Evolutionary conservation across 35 echinoderm and acorn worm species (phyloP).

Genomic region (Ptychodera flava): DNA sequence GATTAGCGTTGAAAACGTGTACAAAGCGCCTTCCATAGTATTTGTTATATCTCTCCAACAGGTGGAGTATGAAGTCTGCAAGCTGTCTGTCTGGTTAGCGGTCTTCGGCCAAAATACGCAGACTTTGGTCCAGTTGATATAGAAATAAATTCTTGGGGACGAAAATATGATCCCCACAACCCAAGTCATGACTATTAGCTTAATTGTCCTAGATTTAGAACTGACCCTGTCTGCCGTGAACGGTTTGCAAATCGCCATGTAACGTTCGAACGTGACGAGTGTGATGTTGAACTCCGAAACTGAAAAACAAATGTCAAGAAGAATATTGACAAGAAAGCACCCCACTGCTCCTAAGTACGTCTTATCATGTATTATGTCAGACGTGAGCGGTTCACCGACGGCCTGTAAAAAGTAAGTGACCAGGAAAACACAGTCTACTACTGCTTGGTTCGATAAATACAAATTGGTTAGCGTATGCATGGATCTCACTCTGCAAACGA

Average conservation of each 20-base stretch:
- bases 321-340: not conserved
- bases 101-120: not conserved
- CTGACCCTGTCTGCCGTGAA: not conserved
- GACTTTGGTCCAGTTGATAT: not conserved
- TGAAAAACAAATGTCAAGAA: not conserved
- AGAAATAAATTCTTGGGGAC: not conserved
- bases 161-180: not conserved
- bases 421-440: not conserved
- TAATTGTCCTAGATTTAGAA: not conserved
- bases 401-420: not conserved
- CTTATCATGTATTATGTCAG: not conserved
- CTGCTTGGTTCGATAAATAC: not conserved
- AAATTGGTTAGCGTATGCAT: not conserved
- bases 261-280: not conserved
- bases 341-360: not conserved
- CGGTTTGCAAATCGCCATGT: not conserved
- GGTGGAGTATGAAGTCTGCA: not conserved
- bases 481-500: not conserved
- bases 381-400: not conserved
- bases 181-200: not conserved
- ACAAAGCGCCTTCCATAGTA: not conserved
- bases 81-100: not conserved
- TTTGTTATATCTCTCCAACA: not conserved
- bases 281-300: not conserved
- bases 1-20: not conserved